Evolutionary conservation across 2,888 invertebrate species (phyloP), one percentile per base, ranked within the genome.

Genomic region (Pteria penguin): DNA sequence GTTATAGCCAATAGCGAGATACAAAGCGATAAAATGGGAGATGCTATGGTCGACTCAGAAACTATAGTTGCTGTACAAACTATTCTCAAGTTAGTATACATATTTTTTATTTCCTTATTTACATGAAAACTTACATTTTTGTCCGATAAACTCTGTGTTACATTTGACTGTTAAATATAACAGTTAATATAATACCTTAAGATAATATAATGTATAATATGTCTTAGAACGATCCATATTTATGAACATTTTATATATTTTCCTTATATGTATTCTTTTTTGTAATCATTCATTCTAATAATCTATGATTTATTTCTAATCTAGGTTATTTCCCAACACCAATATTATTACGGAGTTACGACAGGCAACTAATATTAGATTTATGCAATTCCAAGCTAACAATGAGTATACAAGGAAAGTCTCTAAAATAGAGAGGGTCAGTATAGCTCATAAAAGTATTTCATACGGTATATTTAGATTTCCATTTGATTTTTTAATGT

Each of bases 51-150:
- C 18, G 98, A 99, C 93, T 98, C 98, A 92, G 98, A 98, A 93
- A 98, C 98, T 11, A 98, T 99, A 86, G 98, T 98, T 31, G 98
- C 98, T 66, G 98, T 98, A 61, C 98, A 98, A 93, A 98, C 97
- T 27, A 98, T 98, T 96, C 98, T 98, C 94, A 97, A 97, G 98
- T 98, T 94, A 95, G 83, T 63, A 4, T 29, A 22, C 54, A 18
- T 0, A 0, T n/a, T n/a, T n/a, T n/a, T n/a, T n/a, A n/a, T n/a
- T n/a, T n/a, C n/a, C n/a, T n/a, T n/a, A n/a, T n/a, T n/a, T n/a
- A n/a, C n/a, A n/a, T n/a, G n/a, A n/a, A n/a, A n/a, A n/a, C n/a
- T n/a, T n/a, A n/a, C n/a, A n/a, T n/a, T n/a, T n/a, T n/a, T n/a
- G n/a, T n/a, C n/a, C n/a, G n/a, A n/a, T n/a, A n/a, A n/a, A n/a